Evolutionary conservation across 2,888 invertebrate species (phyloP).

Genomic region (Diarsia dahlii): DNA sequence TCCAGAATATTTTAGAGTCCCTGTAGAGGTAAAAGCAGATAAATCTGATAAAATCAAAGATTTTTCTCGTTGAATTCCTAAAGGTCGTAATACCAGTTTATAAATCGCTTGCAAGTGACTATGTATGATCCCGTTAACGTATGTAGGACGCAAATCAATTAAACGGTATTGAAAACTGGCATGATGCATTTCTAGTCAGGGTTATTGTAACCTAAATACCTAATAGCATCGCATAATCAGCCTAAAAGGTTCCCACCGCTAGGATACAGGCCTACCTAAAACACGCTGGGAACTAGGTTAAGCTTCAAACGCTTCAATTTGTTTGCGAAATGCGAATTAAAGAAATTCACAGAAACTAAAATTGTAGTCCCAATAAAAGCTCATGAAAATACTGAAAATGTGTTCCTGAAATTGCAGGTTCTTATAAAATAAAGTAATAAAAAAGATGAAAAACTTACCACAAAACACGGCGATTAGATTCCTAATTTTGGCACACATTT

Average conservation of each 20-base stretch:
- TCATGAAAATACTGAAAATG: not conserved
- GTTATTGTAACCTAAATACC: not conserved
- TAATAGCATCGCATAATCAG: not conserved
- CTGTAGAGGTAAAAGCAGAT: not conserved
- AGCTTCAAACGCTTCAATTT: not conserved
- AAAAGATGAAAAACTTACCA: conserved; percentile 78
- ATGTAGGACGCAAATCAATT: conserved; percentile 8
- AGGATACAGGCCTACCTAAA: not conserved
- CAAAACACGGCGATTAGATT: conserved; percentile 75
- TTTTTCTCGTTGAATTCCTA: not conserved
- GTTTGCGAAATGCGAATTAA: not conserved
- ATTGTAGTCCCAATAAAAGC: too few relatives aligned
- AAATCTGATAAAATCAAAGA: not conserved
- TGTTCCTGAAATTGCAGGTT: not conserved
- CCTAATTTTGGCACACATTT: conserved; percentile 84
- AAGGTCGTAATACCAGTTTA: not conserved
- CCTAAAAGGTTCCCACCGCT: not conserved
- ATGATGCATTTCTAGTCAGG: too few relatives aligned
- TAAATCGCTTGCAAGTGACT: too few relatives aligned
- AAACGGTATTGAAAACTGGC: not conserved
- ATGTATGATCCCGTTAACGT: not conserved
- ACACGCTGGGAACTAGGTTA: not conserved
- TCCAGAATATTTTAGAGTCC: not conserved
- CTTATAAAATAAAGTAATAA: not conserved
- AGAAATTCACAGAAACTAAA: not conserved